phyloP scores from a whole-genome alignment of 2,797 vertebrate genomes.

The Lepilemur ruficaudatus region DNA sequence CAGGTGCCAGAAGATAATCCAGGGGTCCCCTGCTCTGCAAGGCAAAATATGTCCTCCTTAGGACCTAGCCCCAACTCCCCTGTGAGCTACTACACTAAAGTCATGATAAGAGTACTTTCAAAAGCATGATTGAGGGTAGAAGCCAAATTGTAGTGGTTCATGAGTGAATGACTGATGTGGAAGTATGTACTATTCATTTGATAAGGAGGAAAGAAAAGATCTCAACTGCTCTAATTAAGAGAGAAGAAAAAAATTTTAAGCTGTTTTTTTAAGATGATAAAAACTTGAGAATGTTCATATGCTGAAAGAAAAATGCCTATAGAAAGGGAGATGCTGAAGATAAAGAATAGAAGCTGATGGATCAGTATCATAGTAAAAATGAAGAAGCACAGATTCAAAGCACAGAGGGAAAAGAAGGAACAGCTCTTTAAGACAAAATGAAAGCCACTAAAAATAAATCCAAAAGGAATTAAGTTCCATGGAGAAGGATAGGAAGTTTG shows the following conservation, averaged over 20 bases:
- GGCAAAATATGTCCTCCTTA: background rate
- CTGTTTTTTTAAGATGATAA: background rate
- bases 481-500: background rate
- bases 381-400: background rate
- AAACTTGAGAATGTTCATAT: background rate
- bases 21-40: background rate
- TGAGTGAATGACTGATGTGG: background rate
- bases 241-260: background rate
- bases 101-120: slow-evolving; percentile 10
- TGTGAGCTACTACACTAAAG: background rate
- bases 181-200: background rate
- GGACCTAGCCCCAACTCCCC: background rate
- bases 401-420: background rate
- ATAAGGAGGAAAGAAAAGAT: background rate
- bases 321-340: background rate
- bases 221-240: background rate
- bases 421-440: background rate
- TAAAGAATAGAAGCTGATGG: background rate
- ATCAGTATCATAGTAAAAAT: background rate
- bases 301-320: background rate
- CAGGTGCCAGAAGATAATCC: background rate
- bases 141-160: background rate
- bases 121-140: background rate
- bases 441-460: slow-evolving; percentile 18
- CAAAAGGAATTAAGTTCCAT: background rate